Base-by-base conservation (phyloP, 2,888 invertebrate genomes). In the Sinodicranocentrus sp. region DNA sequence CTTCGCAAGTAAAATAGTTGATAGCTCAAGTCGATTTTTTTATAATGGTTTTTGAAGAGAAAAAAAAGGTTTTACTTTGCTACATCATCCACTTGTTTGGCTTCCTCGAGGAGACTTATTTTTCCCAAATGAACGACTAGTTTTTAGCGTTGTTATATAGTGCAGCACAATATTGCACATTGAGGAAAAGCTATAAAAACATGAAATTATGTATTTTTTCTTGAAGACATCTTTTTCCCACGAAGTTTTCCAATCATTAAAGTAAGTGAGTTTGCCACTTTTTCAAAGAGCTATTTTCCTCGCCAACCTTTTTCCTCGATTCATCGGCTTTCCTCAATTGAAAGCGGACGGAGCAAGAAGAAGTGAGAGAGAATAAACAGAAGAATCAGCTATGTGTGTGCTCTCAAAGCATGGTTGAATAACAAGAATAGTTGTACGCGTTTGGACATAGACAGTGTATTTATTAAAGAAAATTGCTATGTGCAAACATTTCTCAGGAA, bases 211-310 rank as follows among this genome's bases (percentile, higher is more conserved):
- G 52, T 17, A 52, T n/a, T 52, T 52, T 6, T 59, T 54, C 54
- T 21, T 54, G 25, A 17, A 59, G 28, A 25, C 13, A 59, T 39
- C 39, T 28, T 76, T 65, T 67, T 67, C 76, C 65, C 76, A 67
- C 65, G 67, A 76, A 21, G 44, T 39, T 75, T 67, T 76, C n/a
- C 76, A 76, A 76, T 76, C 76, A 76, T 76, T 76, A 76, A 76
- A 76, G 57, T 76, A 76, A 76, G 63, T 76, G 76, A 76, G 76
- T 76, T 76, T 76, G 76, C 76, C 76, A 76, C 76, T 76, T 76
- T 76, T 76, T 19, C 19, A 1, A 19, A 8, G 19, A 52, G 17
- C 15, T 19, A 19, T 52, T 52, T 19, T 52, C 52, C 19, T 19
- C n/a, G 19, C 19, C 52, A 21, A 19, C 52, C 19, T 2, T 52